phyloP scores from a whole-genome alignment of 2,888 invertebrate species.

The Dexiosoma caninum region DNA sequence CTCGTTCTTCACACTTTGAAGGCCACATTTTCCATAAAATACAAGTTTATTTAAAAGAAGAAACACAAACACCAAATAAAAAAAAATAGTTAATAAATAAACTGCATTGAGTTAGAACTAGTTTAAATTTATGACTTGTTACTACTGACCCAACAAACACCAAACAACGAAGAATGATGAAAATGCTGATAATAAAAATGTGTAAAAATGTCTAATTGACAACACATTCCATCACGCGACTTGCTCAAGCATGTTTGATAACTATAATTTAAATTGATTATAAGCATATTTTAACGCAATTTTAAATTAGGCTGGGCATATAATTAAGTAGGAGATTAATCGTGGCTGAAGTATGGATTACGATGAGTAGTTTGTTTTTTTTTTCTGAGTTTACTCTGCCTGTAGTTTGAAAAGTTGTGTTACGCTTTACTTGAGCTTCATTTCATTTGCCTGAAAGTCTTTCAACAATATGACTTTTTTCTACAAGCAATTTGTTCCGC shows the following conservation, averaged over 20 bases:
- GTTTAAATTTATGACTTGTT: slow-evolving; percentile 46
- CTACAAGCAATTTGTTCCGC: slow-evolving; percentile 39
- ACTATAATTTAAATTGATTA: no score
- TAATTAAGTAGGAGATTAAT: no score
- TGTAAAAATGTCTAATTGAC: neutral
- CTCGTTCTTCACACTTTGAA: slow-evolving; percentile 39
- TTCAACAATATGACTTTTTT: neutral
- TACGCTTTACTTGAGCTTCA: neutral
- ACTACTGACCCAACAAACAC: slow-evolving; percentile 55
- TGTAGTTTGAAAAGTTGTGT: no score
- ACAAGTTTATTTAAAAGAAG: neutral
- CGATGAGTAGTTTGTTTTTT: no score
- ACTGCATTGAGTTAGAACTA: slow-evolving; percentile 47
- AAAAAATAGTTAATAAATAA: no score
- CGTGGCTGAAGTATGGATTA: no score
- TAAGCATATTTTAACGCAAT: no score
- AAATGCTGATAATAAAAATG: neutral
- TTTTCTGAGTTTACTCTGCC: no score
- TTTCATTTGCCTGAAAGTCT: neutral
- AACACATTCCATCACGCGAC: neutral
- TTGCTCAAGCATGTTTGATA: neutral
- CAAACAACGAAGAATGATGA: neutral
- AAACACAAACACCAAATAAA: neutral
- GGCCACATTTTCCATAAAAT: slow-evolving; percentile 39
- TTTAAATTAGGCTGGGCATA: no score